Evolutionary conservation across 2,113 vertebrate genomes (phyloP).

Genomic region (Xyliphius kryptos): DNA sequence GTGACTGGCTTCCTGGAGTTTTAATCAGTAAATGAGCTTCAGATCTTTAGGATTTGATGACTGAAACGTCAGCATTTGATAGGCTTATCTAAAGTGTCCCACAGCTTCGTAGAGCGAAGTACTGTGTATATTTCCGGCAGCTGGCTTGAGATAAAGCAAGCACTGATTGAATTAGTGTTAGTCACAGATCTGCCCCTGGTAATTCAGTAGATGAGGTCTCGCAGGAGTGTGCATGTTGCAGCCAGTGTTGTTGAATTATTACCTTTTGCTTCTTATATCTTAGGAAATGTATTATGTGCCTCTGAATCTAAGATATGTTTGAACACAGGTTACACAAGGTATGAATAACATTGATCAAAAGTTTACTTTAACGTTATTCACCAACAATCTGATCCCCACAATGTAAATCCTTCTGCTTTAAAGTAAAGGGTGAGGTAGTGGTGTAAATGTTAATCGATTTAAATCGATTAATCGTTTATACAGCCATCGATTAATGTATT

Average conservation of each 20-base stretch:
- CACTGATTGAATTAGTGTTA: slow-evolving; percentile 32
- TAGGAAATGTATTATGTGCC: too few relatives aligned
- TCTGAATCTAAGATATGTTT: too few relatives aligned
- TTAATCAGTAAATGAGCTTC: background rate
- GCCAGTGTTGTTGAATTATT: slow-evolving; percentile 12
- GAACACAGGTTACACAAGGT: too few relatives aligned
- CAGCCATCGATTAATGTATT: too few relatives aligned
- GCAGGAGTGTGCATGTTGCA: slow-evolving; percentile 7
- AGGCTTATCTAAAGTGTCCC: slow-evolving; percentile 6
- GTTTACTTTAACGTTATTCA: too few relatives aligned
- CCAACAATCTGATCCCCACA: too few relatives aligned
- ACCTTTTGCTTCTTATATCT: slow-evolving; percentile 21
- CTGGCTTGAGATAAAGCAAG: slow-evolving; percentile 28
- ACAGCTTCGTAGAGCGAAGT: slow-evolving; percentile 3
- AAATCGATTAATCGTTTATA: too few relatives aligned
- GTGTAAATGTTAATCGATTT: too few relatives aligned
- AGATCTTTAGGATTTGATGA: slow-evolving; percentile 7
- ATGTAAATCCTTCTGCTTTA: too few relatives aligned
- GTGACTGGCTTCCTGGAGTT: background rate
- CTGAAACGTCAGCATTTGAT: background rate
- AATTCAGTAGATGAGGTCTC: slow-evolving; percentile 5
- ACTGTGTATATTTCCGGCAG: slow-evolving; percentile 1
- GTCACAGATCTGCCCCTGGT: slow-evolving; percentile 28
- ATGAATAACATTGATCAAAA: too few relatives aligned
- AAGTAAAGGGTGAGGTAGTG: too few relatives aligned